phyloP scores from a whole-genome alignment of 2,797 vertebrate species.

The Todus mexicanus region DNA sequence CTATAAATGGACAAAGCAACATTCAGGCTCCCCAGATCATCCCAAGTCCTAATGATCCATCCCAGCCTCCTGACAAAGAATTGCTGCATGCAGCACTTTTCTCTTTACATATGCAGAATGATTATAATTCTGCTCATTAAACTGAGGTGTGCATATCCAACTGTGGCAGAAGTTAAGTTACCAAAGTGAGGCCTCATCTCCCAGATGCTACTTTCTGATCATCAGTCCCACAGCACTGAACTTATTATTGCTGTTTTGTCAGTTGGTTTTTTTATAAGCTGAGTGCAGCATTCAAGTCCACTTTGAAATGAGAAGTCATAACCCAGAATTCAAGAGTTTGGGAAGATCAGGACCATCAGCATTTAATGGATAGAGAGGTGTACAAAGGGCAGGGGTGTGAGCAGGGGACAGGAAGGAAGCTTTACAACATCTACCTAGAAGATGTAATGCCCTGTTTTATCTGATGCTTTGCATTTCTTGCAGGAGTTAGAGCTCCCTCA shows the following conservation, averaged over 20 bases:
- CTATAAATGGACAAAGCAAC: slow-evolving; percentile 60
- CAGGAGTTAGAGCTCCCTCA: not conserved
- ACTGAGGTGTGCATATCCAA: slow-evolving; percentile 13
- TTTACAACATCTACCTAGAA: not conserved
- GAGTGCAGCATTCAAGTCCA: slow-evolving; percentile 36
- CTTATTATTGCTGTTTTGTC: slow-evolving; percentile 74
- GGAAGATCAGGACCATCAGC: not conserved
- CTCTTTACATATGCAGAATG: slow-evolving; percentile 24
- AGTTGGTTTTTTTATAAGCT: slow-evolving; percentile 6
- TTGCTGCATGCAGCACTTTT: slow-evolving; percentile 54
- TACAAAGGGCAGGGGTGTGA: not conserved
- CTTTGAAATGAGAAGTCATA: slow-evolving; percentile 8
- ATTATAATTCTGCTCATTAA: slow-evolving; percentile 35
- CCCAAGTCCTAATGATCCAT: not conserved
- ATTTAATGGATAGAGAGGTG: not conserved
- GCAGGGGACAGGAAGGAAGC: not conserved
- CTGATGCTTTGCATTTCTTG: slow-evolving; percentile 12
- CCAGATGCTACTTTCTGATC: slow-evolving; percentile 3
- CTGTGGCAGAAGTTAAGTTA: slow-evolving; percentile 22
- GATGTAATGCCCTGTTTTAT: slow-evolving; percentile 41
- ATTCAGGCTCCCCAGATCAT: slow-evolving; percentile 32
- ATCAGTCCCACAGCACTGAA: slow-evolving; percentile 38
- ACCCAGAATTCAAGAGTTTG: slow-evolving; percentile 39
- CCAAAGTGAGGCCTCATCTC: slow-evolving; percentile 12
- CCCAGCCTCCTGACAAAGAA: not conserved